These are phyloP conservation scores for Pseudococcus longispinus DNA, from an alignment of 2,888 invertebrate species.

Conservation along the genomic window DNA sequence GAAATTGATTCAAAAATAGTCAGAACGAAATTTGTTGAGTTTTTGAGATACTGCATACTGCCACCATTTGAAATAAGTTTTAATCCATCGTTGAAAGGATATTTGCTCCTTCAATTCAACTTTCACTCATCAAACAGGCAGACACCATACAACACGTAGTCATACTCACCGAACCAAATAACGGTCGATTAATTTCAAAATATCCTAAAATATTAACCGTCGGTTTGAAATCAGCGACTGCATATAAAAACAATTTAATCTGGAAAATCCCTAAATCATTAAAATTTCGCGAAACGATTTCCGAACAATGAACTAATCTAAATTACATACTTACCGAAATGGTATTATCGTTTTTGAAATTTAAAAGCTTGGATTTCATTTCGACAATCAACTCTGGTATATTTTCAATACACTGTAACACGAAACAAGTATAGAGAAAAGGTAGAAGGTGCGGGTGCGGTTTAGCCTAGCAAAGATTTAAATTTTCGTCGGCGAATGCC, in stretches of 20 bases:
- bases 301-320: background rate
- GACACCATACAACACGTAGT: background rate
- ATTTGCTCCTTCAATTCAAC: too few species aligned
- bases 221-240: background rate
- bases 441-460: background rate
- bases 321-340: background rate
- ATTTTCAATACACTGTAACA: background rate
- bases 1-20: too few species aligned
- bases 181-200: slow-evolving; percentile 14
- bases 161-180: slow-evolving; percentile 12
- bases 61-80: too few species aligned
- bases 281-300: background rate
- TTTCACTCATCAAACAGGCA: too few species aligned
- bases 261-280: background rate
- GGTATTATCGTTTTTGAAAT: background rate
- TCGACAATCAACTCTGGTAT: background rate
- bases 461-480: background rate
- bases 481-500: background rate
- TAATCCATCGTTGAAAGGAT: too few species aligned
- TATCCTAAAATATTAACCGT: slow-evolving; percentile 26
- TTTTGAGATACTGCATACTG: too few species aligned
- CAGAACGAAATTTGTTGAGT: too few species aligned
- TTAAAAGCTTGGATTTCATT: slow-evolving; percentile 3
- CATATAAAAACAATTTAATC: slow-evolving; percentile 4
- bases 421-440: background rate